phyloP scores from a whole-genome alignment of 2,888 invertebrate genomes.

The Lasioglossum oenotherae region DNA sequence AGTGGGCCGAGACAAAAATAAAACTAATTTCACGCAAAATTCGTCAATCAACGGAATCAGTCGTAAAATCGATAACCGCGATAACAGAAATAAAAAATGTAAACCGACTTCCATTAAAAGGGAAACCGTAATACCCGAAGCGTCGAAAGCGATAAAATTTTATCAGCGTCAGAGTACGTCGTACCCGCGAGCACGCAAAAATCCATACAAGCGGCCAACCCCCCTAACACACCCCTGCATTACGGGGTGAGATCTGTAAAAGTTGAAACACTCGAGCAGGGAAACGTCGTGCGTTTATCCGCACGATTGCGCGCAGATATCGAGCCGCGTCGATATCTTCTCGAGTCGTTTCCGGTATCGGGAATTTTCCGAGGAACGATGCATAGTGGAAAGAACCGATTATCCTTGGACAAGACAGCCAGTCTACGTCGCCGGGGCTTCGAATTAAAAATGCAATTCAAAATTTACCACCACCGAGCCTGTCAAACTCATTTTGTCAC shows the following conservation, averaged over 20 bases:
- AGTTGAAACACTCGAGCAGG: conserved; percentile 48
- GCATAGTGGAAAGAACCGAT: conserved; percentile 32
- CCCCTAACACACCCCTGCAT: conserved; percentile 36
- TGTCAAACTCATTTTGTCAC: background rate
- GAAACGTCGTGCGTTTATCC: conserved; percentile 52
- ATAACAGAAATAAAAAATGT: background rate
- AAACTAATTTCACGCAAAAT: conserved; percentile 16
- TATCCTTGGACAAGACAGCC: conserved; percentile 35
- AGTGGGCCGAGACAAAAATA: background rate
- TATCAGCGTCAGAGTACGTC: conserved; percentile 37
- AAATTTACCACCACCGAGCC: background rate
- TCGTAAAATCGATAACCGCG: conserved; percentile 2
- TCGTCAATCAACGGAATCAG: conserved; percentile 14
- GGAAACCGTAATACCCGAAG: conserved; percentile 26
- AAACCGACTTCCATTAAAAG: conserved; percentile 14
- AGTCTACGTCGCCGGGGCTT: background rate
- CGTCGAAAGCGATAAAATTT: conserved; percentile 57
- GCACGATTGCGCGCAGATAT: conserved; percentile 57
- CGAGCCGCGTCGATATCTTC: conserved; percentile 51
- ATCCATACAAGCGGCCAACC: conserved; percentile 50
- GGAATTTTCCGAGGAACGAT: conserved; percentile 36
- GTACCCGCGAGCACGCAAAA: conserved; percentile 50
- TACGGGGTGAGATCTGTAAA: conserved; percentile 55
- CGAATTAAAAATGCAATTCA: background rate
- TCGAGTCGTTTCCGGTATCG: conserved; percentile 51